Conservation (phyloP, 2,797 vertebrate species). For the Botia kubotai region DNA sequence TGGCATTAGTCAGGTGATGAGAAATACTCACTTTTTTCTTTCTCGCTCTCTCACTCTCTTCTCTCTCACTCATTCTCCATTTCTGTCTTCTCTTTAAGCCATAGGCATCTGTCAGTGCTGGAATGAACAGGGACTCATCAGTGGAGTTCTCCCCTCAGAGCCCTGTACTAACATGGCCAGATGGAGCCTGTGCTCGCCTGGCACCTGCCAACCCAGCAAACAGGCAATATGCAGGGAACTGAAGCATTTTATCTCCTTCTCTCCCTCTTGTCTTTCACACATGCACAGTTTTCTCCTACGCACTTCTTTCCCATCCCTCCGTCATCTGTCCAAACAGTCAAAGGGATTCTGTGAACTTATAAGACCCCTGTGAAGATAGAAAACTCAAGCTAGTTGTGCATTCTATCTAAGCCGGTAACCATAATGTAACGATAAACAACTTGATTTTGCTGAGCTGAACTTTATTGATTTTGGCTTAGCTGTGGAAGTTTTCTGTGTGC, state of each 20-base stretch:
- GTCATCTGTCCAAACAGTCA: neutral
- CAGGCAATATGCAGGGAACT: constrained; percentile 35
- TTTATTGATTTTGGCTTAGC: neutral
- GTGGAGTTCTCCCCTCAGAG: constrained; percentile 42
- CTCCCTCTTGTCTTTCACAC: neutral
- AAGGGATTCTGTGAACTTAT: neutral
- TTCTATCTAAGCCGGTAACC: neutral
- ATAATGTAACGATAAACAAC: constrained; percentile 1
- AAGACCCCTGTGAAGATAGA: neutral
- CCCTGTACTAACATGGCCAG: constrained; percentile 51
- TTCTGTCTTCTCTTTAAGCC: constrained; percentile 5
- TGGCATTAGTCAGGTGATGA: constrained; percentile 32
- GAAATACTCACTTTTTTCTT: constrained; percentile 28
- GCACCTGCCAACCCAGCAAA: constrained; percentile 25
- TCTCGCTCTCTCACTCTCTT: neutral
- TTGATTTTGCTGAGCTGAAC: neutral
- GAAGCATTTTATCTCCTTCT: constrained; percentile 26
- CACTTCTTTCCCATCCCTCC: neutral
- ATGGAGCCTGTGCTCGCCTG: constrained; percentile 54
- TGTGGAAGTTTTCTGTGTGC: neutral
- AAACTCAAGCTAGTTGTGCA: neutral
- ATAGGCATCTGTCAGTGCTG: constrained; percentile 50
- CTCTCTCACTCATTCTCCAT: constrained; percentile 18
- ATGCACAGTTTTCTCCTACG: constrained; percentile 24
- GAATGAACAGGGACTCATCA: constrained; percentile 40